phyloP scores from a whole-genome alignment of 2,888 invertebrate genomes.

The Biston betularia region DNA sequence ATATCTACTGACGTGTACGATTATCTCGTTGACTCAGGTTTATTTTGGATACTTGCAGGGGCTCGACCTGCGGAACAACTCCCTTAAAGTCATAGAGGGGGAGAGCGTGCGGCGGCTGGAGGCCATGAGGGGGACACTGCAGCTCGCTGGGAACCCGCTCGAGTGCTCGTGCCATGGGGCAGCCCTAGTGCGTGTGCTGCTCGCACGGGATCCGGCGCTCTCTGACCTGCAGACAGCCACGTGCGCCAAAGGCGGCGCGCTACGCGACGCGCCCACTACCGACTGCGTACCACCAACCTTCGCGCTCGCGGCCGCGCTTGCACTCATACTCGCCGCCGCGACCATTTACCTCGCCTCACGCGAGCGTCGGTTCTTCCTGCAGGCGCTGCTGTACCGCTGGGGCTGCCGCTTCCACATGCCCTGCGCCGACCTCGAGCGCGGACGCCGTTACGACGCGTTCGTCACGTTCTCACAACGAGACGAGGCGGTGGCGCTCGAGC shows the following conservation, averaged over 20 bases:
- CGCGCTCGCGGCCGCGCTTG: constrained; percentile 22
- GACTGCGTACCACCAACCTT: constrained; percentile 13
- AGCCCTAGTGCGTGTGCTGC: constrained; percentile 13
- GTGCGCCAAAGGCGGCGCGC: not conserved
- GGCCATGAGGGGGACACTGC: not conserved
- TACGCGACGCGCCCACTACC: constrained; percentile 7
- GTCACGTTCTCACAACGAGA: no score
- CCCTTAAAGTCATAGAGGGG: constrained; percentile 4
- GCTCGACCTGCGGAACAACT: constrained; percentile 39
- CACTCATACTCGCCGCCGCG: constrained; percentile 7
- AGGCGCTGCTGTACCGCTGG: constrained; percentile 41
- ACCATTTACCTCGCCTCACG: constrained; percentile 33
- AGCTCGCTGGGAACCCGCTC: constrained; percentile 34
- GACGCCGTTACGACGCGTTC: no score
- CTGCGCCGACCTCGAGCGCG: no score
- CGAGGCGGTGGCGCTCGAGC: no score
- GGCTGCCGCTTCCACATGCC: constrained; percentile 11
- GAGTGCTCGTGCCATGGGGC: constrained; percentile 27
- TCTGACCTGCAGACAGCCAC: constrained; percentile 15
- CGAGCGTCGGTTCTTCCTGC: constrained; percentile 41
- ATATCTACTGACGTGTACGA: no score
- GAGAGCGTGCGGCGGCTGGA: constrained; percentile 14
- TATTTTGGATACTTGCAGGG: constrained; percentile 18
- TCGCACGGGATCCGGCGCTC: constrained; percentile 2
- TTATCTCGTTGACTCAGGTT: no score